These are phyloP conservation scores for Eulithis testata DNA, from an alignment of 2,888 invertebrate genomes.

Conservation along the genomic window DNA sequence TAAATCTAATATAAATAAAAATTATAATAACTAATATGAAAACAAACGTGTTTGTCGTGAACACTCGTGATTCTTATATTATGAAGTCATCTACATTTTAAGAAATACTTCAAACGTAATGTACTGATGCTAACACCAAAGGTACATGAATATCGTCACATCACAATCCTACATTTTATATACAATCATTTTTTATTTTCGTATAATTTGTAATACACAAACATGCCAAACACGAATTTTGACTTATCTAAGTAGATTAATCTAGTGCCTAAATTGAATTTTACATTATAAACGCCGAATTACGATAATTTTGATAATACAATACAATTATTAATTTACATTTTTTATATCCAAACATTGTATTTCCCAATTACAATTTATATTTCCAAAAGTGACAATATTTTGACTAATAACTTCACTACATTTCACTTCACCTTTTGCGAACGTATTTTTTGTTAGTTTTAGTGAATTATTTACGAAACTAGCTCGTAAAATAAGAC, in stretches of 20 bases:
- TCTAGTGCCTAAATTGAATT: constrained; percentile 72
- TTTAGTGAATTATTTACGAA: constrained; percentile 45
- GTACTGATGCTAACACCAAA: constrained; percentile 67
- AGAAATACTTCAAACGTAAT: constrained; percentile 48
- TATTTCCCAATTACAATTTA: constrained; percentile 52
- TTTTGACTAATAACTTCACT: constrained; percentile 1
- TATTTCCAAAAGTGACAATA: constrained; percentile 41
- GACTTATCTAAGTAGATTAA: constrained; percentile 70
- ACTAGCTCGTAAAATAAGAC: constrained; percentile 64
- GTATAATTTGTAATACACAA: constrained; percentile 61
- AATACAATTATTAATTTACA: constrained; percentile 50
- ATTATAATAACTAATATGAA: constrained; percentile 43
- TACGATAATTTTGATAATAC: constrained; percentile 69
- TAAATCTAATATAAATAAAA: constrained; percentile 49
- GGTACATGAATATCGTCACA: constrained; percentile 73
- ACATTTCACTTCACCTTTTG: background rate
- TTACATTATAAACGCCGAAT: constrained; percentile 76
- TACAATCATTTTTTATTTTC: constrained; percentile 61
- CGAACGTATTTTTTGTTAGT: constrained; percentile 30
- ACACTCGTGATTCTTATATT: constrained; percentile 51
- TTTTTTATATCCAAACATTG: constrained; percentile 45
- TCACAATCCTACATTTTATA: constrained; percentile 76
- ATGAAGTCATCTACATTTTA: constrained; percentile 38
- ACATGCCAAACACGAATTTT: constrained; percentile 79
- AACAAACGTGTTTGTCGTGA: constrained; percentile 57